Evolutionary conservation across 2,888 invertebrate genomes (phyloP), one percentile per base, ranked within the genome.

Genomic region (Belgica antarctica): DNA sequence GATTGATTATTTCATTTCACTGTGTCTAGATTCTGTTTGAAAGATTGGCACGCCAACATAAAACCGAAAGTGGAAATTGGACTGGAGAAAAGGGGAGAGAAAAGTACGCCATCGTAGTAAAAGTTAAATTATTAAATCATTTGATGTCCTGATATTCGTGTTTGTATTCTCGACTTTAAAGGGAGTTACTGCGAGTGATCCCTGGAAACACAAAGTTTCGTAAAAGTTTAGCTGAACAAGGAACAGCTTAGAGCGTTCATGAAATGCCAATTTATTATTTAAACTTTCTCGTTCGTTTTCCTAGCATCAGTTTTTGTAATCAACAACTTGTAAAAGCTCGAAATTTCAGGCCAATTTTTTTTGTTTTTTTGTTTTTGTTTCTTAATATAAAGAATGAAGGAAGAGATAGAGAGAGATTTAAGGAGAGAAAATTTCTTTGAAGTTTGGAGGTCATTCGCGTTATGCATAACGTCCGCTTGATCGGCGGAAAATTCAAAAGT

Each of bases 321-420:
- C 52, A 52, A 52, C 52, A 52, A 52, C 12, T 52, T 52, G 52
- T 52, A 17, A 52, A 52, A 52, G 52, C 52, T 52, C 52, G 52
- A 22, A 46, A 52, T 52, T 52, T 17, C 19, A 52, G 52, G 52
- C 52, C 2, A 52, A 52, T 52, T 52, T 17, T 22, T 8, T 52
- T 19, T 52, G 15, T 46, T 15, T 10, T 46, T 15, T 46, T n/a
- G 46, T 46, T 46, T 46, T 46, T 46, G 34, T 34, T 34, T 34
- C 34, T 7, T 34, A 34, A 8, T 7, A 12, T 8, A 34, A 34
- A 34, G 34, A 8, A 34, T 7, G 34, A 34, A 34, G 34, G 12
- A 34, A 34, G 7, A 8, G 34, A 34, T 12, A 34, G 34, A 34
- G 34, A 8, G 7, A 34, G 34, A 34, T 34, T 8, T 12, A 34